These are phyloP conservation scores for Onychostruthus taczanowskii DNA, from an alignment of 2,113 vertebrate species.

Conservation along the genomic window DNA sequence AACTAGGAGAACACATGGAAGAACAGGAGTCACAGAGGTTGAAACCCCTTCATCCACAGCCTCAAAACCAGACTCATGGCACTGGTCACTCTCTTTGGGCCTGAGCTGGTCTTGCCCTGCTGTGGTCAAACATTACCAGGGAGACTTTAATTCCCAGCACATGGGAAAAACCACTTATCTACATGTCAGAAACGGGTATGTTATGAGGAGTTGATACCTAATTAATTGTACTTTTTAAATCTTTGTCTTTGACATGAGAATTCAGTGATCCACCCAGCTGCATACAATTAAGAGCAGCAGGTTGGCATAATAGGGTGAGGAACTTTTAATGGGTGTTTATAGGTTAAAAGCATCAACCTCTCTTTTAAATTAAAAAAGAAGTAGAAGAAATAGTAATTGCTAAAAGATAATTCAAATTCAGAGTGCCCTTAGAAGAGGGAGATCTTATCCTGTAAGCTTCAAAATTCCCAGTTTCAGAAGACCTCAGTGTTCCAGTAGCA, in stretches of 20 bases:
- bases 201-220: constrained; percentile 49
- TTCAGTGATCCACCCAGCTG: constrained; percentile 68
- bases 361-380: constrained; percentile 70
- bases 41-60: neutral
- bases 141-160: neutral
- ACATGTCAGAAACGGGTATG: constrained; percentile 1
- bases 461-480: constrained; percentile 9
- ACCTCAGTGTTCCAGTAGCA: neutral
- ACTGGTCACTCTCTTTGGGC: neutral
- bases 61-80: neutral
- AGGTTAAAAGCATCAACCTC: constrained; percentile 66
- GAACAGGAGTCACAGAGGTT: neutral
- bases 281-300: constrained; percentile 72
- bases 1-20: neutral
- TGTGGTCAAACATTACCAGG: neutral
- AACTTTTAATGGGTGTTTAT: constrained; percentile 79
- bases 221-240: constrained; percentile 61
- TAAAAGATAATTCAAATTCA: constrained; percentile 67
- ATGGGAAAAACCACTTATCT: neutral
- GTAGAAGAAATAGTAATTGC: constrained; percentile 65
- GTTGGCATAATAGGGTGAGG: constrained; percentile 66
- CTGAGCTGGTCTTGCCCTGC: neutral
- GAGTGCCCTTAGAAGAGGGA: constrained; percentile 54
- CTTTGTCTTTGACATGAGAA: constrained; percentile 70
- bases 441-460: constrained; percentile 56